Percentiles rank a stretch among this genome's conserved stretches.
phyloP scores from a whole-genome alignment of 2,797 vertebrate species.

The Arrhamphus sclerolepis region DNA sequence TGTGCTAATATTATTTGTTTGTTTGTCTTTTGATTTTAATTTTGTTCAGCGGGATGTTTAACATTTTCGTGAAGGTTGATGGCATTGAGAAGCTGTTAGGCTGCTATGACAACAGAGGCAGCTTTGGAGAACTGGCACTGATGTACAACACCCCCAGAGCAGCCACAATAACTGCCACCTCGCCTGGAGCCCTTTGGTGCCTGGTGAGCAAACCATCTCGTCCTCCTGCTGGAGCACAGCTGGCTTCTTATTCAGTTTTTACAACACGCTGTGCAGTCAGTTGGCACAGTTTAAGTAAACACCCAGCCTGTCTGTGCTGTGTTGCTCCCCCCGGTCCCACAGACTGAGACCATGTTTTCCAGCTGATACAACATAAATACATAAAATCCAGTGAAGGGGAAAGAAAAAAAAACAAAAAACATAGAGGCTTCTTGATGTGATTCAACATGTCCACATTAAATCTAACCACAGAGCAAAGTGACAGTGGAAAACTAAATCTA shows the following conservation, averaged over 20 bases:
- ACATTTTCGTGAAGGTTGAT: conserved; percentile 92
- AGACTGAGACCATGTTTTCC: conserved; percentile 6
- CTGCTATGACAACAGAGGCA: conserved; percentile 94
- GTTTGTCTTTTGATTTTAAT: background rate
- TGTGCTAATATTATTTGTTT: background rate
- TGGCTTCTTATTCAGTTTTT: conserved; percentile 34
- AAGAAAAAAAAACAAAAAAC: background rate
- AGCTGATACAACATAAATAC: conserved; percentile 8
- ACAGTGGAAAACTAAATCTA: background rate
- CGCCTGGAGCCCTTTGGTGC: conserved; percentile 95
- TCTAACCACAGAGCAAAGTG: background rate
- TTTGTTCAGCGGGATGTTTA: conserved; percentile 88
- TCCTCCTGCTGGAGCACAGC: conserved; percentile 39
- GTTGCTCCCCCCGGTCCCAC: conserved; percentile 7
- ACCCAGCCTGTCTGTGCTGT: conserved; percentile 23
- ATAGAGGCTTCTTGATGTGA: background rate
- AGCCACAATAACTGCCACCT: conserved; percentile 96
- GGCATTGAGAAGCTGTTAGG: conserved; percentile 89
- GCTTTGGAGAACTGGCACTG: conserved; percentile 97
- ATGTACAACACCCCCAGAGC: conserved; percentile 99
- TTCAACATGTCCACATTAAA: background rate
- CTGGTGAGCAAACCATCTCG: conserved; percentile 86
- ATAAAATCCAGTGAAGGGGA: conserved; percentile 2
- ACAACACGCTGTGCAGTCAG: conserved; percentile 39
- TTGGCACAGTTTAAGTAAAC: conserved; percentile 39